Conservation (phyloP, 2,113 vertebrate genomes). For the Axis porcinus region DNA sequence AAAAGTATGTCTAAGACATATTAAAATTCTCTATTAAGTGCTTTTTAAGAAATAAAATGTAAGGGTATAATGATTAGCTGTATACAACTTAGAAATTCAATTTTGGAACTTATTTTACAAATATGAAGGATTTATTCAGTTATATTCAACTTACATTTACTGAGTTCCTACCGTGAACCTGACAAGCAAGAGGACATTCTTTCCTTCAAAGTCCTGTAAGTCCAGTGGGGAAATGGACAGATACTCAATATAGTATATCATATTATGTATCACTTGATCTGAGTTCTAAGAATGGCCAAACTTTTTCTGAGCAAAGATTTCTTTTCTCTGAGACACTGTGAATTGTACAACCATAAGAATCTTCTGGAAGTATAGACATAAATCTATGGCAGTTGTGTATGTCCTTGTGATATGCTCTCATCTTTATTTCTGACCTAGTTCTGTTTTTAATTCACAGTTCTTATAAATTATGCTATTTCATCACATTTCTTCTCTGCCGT, state of each 20-base stretch:
- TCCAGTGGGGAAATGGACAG: not conserved
- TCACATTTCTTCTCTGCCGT: not conserved
- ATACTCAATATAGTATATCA: not conserved
- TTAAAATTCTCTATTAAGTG: not conserved
- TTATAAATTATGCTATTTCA: not conserved
- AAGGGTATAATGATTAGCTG: not conserved
- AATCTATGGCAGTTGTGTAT: not conserved
- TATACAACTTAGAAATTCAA: slow-evolving; percentile 35
- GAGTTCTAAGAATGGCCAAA: not conserved
- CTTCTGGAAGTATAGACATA: not conserved
- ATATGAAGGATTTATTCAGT: slow-evolving; percentile 20
- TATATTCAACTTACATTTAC: not conserved
- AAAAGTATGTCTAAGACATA: not conserved
- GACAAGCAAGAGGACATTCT: not conserved
- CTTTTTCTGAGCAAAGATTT: not conserved
- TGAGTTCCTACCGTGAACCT: not conserved
- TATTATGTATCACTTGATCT: not conserved
- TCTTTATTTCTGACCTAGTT: slow-evolving; percentile 7
- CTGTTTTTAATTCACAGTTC: not conserved
- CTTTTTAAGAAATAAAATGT: slow-evolving; percentile 16
- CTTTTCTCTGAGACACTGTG: not conserved
- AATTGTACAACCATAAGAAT: not conserved
- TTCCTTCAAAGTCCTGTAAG: not conserved
- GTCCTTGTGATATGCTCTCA: not conserved
- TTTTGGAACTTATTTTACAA: slow-evolving; percentile 30